phyloP scores from a whole-genome alignment of 1,140 invertebrate species.

The Leptinotarsa texana region DNA sequence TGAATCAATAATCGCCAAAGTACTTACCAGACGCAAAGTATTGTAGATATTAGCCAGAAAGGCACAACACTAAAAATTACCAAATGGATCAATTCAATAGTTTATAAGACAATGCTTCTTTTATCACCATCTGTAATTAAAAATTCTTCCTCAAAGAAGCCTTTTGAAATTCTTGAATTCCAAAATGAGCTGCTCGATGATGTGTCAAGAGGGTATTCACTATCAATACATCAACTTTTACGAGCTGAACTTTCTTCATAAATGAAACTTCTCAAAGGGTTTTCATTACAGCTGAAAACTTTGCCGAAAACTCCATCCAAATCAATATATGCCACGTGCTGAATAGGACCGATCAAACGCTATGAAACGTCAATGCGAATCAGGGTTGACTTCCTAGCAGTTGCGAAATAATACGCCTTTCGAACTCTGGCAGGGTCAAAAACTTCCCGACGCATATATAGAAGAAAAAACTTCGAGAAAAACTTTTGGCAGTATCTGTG shows the following conservation, averaged over 20 bases:
- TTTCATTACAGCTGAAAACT: neutral
- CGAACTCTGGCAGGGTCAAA: neutral
- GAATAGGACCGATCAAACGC: neutral
- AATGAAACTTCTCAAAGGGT: conserved; percentile 12
- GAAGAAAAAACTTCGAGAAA: neutral
- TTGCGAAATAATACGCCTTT: neutral
- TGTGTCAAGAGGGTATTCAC: neutral
- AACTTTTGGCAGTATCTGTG: conserved; percentile 5
- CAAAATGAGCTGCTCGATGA: neutral
- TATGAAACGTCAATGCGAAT: neutral
- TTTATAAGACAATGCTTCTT: no score
- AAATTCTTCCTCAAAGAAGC: neutral
- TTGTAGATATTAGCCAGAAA: no score
- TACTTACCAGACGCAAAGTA: no score
- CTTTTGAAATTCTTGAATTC: neutral
- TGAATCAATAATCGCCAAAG: no score
- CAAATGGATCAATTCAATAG: no score
- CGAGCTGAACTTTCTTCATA: conserved; percentile 1
- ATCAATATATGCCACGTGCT: neutral
- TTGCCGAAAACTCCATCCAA: neutral
- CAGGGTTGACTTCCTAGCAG: neutral
- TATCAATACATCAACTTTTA: neutral
- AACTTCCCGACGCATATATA: neutral
- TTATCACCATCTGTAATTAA: no score
- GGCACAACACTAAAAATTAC: no score